Evolutionary conservation across 2,888 invertebrate species (phyloP).

Genomic region (Ariolimax columbianus): DNA sequence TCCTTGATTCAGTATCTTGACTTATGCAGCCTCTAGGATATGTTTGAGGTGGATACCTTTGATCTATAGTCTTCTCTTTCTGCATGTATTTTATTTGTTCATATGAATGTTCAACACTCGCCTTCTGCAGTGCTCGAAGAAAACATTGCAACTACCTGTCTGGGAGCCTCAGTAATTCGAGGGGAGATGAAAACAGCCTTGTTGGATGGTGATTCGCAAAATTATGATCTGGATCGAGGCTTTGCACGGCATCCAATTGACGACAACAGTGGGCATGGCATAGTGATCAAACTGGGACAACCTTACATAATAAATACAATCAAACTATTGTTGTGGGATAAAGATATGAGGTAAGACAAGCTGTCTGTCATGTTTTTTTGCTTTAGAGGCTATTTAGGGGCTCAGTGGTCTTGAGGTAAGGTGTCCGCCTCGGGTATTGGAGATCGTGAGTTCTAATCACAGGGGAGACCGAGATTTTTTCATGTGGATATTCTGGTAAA

Average conservation of each 20-base stretch:
- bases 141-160: slow-evolving; percentile 90
- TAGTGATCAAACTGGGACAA: slow-evolving; percentile 87
- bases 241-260: slow-evolving; percentile 92
- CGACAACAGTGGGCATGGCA: slow-evolving; percentile 86
- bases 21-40: background rate
- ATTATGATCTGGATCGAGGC: slow-evolving; percentile 86
- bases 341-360: slow-evolving; percentile 85
- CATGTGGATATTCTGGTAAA: too few species aligned
- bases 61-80: background rate
- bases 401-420: too few species aligned
- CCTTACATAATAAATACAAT: slow-evolving; percentile 95
- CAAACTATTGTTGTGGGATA: slow-evolving; percentile 94
- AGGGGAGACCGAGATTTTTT: too few species aligned
- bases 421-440: too few species aligned
- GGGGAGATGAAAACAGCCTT: slow-evolving; percentile 94
- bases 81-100: background rate
- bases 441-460: too few species aligned
- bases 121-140: slow-evolving; percentile 87
- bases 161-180: slow-evolving; percentile 90
- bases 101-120: background rate
- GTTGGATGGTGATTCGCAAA: slow-evolving; percentile 88
- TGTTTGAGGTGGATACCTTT: too few species aligned
- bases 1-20: too few species aligned
- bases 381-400: too few species aligned
- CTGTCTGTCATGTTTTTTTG: too few species aligned